Base-by-base conservation (phyloP, 2,888 invertebrate species). In the Cabera pusaria region DNA sequence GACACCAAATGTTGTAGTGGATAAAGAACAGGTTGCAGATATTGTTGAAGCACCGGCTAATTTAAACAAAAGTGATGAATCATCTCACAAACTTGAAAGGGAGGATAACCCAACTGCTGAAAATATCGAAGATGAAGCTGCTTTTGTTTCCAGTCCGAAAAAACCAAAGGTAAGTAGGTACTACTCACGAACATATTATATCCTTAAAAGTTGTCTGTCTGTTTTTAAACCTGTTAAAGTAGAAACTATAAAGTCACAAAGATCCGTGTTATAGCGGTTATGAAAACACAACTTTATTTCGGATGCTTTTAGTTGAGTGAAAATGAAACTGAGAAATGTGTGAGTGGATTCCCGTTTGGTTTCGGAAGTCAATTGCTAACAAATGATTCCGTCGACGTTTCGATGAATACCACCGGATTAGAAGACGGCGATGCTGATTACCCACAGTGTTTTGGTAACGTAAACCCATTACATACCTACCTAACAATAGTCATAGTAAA, bases 351-450 rank as follows among this genome's bases (percentile, higher is more conserved):
- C 44, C 42, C 80, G 10, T 78, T 78, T 41, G 66, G 55, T 21
- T 79, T 81, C 55, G 73, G 72, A 2, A 39, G 65, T 34, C 65
- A 72, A 32, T 71, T 65, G 5, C 64, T 84, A 16, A 65, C 73
- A 2, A 70, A 87, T 65, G 56, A 72, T 6, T 83, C 87, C 7
- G 14, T 14, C 14, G n/a, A n/a, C n/a, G n/a, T n/a, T n/a, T n/a
- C n/a, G n/a, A 56, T 79, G 8, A 79, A 68, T 44, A 83, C 18
- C 3, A 18, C 35, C 8, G 31, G 19, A 25, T 36, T 21, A 69
- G 84, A 79, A 38, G 84, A 83, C 23, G 63, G 54, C 9, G 75
- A 77, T 44, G 41, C 55, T 10, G 82, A 84, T 11, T 80, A 71
- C 52, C 72, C 79, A 16, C 77, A 76, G 37, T 72, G 72, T 41